Percentiles rank a stretch among this genome's conserved stretches.
phyloP scores from a whole-genome alignment of 2,113 vertebrate species.

The Tachuris rubrigastra region DNA sequence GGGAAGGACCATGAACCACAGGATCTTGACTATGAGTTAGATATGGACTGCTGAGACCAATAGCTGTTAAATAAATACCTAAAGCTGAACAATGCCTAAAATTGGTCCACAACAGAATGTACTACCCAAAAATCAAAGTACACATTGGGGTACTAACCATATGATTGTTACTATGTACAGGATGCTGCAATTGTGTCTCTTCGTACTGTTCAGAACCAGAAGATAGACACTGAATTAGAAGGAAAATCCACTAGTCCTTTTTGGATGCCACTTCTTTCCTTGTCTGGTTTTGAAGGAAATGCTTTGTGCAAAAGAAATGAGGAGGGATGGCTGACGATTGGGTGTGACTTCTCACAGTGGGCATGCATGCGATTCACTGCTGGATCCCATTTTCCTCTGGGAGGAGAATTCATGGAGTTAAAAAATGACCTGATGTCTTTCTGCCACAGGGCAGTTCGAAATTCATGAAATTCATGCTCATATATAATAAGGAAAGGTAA shows the following conservation, averaged over 20 bases:
- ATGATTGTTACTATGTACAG: not conserved
- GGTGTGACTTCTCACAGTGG: not conserved
- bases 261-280: not conserved
- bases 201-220: not conserved
- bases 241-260: not conserved
- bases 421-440: not conserved
- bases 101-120: not conserved
- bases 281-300: not conserved
- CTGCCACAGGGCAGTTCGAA: not conserved
- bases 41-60: not conserved
- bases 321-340: accelerated
- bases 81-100: not conserved
- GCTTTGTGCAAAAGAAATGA: not conserved
- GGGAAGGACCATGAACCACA: not conserved
- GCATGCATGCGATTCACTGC: not conserved
- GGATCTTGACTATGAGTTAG: not conserved
- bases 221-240: not conserved
- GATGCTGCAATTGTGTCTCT: not conserved
- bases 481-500: not conserved
- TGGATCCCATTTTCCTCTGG: not conserved
- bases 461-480: not conserved
- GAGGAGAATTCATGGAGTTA: not conserved
- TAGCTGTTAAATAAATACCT: not conserved
- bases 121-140: not conserved
- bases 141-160: not conserved